Evolutionary conservation across 2,888 invertebrate genomes (phyloP).

Genomic region (Trilocha varians): DNA sequence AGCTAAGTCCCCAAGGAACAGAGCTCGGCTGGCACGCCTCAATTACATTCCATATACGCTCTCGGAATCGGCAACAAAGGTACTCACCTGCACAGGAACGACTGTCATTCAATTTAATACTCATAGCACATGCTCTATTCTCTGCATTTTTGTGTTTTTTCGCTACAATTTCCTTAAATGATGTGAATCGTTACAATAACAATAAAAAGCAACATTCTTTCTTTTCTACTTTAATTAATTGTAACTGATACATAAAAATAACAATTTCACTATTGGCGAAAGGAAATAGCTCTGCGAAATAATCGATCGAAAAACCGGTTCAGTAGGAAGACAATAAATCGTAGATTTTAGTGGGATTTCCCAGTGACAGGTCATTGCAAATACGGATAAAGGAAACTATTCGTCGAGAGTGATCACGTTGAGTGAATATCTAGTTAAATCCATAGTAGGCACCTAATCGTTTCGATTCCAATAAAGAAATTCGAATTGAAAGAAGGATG

Average conservation of each 20-base stretch:
- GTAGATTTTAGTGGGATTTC: too few relatives aligned
- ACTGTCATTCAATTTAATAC: constrained; percentile 37
- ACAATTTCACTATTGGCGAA: too few relatives aligned
- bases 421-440: constrained; percentile 23
- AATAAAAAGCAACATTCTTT: too few relatives aligned
- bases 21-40: constrained; percentile 43
- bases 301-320: too few relatives aligned
- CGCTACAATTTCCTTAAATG: too few relatives aligned
- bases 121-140: constrained; percentile 14
- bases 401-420: neutral
- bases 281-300: too few relatives aligned
- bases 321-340: too few relatives aligned
- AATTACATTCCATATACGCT: constrained; percentile 54
- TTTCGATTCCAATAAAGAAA: constrained; percentile 50
- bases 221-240: too few relatives aligned
- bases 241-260: too few relatives aligned
- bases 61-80: constrained; percentile 42
- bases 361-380: too few relatives aligned
- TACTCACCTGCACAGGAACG: constrained; percentile 29
- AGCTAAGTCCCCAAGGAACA: constrained; percentile 36
- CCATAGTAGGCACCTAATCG: constrained; percentile 33
- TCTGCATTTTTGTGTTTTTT: neutral
- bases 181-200: neutral
- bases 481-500: constrained; percentile 54
- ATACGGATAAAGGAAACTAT: neutral